Percentiles rank a stretch among this genome's conserved stretches.
Evolutionary conservation across 2,113 vertebrate genomes (phyloP).

Genomic region (Cololabis saira): DNA sequence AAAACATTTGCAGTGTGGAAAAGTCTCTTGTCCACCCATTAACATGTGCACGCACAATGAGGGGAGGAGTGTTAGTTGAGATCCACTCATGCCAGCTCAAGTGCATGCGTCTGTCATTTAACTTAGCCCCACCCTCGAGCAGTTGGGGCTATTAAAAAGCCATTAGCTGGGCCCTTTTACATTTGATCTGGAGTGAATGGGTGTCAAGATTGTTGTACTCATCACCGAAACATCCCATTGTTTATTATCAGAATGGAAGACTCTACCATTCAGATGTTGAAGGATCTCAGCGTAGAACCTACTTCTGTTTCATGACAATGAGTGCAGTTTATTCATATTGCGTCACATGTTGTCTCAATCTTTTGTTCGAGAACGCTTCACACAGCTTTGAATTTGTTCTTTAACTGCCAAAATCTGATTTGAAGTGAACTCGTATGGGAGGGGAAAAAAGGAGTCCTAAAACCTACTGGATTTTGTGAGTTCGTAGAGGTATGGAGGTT

Average conservation of each 20-base stretch:
- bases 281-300: too few relatives aligned
- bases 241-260: constrained; percentile 67
- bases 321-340: too few relatives aligned
- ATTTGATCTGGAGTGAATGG: constrained; percentile 88
- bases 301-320: too few relatives aligned
- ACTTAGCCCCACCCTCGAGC: constrained; percentile 64
- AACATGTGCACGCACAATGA: constrained; percentile 59
- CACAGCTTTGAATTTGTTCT: too few relatives aligned
- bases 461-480: too few relatives aligned
- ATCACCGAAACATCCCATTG: constrained; percentile 75
- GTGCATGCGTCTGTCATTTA: constrained; percentile 29
- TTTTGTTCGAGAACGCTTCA: too few relatives aligned
- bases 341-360: too few relatives aligned
- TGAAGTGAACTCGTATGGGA: too few relatives aligned
- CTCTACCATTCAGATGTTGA: not conserved
- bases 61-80: constrained; percentile 85
- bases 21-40: not conserved
- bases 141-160: constrained; percentile 88
- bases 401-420: too few relatives aligned
- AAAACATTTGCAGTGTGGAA: not conserved
- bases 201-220: constrained; percentile 83
- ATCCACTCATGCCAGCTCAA: constrained; percentile 68
- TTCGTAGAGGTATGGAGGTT: too few relatives aligned
- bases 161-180: constrained; percentile 87
- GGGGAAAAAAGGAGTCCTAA: too few relatives aligned